These are phyloP conservation scores for Perccottus glenii DNA, from an alignment of 2,113 vertebrate genomes.

Conservation along the genomic window DNA sequence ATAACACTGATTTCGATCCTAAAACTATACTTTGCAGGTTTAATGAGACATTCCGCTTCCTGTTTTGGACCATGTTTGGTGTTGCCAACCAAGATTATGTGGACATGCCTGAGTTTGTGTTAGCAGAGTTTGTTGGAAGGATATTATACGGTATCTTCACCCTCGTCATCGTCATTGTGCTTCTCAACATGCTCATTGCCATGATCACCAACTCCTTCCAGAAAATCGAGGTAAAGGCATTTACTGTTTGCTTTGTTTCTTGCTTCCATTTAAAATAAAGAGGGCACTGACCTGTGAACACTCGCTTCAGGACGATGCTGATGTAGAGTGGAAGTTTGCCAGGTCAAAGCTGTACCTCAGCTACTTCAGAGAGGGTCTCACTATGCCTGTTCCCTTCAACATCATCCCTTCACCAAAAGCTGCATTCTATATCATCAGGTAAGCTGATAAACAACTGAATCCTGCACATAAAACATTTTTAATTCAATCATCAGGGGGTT, in stretches of 20 bases:
- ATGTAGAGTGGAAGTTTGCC: constrained; percentile 94
- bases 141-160: constrained; percentile 89
- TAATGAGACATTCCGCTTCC: constrained; percentile 88
- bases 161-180: constrained; percentile 88
- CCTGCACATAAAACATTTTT: not conserved
- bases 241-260: not conserved
- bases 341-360: constrained; percentile 90
- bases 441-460: not conserved
- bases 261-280: not conserved
- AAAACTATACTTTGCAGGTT: constrained; percentile 73
- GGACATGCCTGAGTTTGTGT: constrained; percentile 83
- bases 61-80: constrained; percentile 96
- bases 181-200: constrained; percentile 92
- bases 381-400: constrained; percentile 90
- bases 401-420: constrained; percentile 89
- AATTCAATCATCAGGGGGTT: not conserved
- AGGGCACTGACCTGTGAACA: not conserved
- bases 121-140: constrained; percentile 85
- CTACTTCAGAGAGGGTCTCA: constrained; percentile 89
- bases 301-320: constrained; percentile 83
- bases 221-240: constrained; percentile 85
- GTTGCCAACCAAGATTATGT: constrained; percentile 84
- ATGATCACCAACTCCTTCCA: constrained; percentile 96
- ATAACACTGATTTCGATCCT: no score
- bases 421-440: constrained; percentile 85